Conservation (phyloP, 2,888 invertebrate species). For the Dolichopus griseipennis region DNA sequence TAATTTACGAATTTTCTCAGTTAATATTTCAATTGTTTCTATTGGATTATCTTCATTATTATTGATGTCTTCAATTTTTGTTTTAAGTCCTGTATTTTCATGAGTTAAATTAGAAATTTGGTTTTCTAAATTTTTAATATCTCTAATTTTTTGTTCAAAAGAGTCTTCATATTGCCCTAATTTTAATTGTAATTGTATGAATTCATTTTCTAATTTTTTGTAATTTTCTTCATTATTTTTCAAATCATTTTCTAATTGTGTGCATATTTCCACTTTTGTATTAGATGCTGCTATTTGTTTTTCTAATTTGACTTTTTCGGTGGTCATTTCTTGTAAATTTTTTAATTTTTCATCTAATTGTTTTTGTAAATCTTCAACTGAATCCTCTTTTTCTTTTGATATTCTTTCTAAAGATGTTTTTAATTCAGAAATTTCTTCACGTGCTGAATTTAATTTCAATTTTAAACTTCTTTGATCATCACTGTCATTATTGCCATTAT, state of each 20-base stretch:
- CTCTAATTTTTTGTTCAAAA: constrained; percentile 26
- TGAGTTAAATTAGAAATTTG: constrained; percentile 35
- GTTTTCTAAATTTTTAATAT: constrained; percentile 23
- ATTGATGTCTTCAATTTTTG: constrained; percentile 19
- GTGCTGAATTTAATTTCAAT: constrained; percentile 44
- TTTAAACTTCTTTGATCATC: constrained; percentile 51
- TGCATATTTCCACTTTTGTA: constrained; percentile 34
- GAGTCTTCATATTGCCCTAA: constrained; percentile 23
- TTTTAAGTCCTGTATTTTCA: constrained; percentile 40
- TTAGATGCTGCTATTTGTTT: constrained; percentile 45
- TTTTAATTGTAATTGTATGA: constrained; percentile 16
- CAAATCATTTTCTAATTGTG: constrained; percentile 26
- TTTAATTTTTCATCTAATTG: constrained; percentile 33
- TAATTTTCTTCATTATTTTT: constrained; percentile 20
- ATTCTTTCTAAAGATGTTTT: constrained; percentile 19
- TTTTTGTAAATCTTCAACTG: constrained; percentile 45
- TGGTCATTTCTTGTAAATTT: constrained; percentile 37
- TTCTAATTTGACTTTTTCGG: constrained; percentile 42
- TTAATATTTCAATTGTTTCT: constrained; percentile 22
- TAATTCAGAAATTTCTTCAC: constrained; percentile 36
- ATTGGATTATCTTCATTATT: constrained; percentile 20
- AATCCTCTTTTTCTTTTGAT: constrained; percentile 41
- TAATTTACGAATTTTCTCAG: constrained; percentile 17
- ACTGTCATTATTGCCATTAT: constrained; percentile 31
- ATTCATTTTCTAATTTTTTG: constrained; percentile 23